A percentile compares a stretch with the other conserved stretches of the same genome.
Conservation (phyloP, 2,888 invertebrate species). For the Lepidonotus clava region DNA sequence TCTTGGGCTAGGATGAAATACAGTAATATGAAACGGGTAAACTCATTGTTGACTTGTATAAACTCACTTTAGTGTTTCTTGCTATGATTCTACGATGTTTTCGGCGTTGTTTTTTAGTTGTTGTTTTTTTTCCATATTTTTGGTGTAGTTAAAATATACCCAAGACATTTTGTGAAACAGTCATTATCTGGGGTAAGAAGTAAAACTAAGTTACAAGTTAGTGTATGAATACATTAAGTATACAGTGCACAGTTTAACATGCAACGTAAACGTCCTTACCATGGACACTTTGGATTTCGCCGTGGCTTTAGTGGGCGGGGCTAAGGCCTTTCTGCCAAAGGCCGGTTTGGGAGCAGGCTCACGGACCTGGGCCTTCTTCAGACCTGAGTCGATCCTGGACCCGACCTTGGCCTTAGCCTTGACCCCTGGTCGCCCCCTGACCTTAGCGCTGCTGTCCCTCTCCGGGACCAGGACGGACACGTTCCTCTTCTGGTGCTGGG, state of each 20-base stretch:
- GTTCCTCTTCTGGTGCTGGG: not conserved
- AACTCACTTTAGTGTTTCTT: no score
- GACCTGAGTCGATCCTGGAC: slow-evolving; percentile 35
- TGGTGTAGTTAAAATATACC: no score
- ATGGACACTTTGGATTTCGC: not conserved
- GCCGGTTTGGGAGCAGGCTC: not conserved
- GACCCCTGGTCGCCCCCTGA: not conserved
- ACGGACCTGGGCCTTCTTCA: not conserved
- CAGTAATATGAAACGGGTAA: no score
- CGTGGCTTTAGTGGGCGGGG: not conserved
- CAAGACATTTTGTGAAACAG: no score
- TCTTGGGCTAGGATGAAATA: slow-evolving; percentile 47
- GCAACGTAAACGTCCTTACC: not conserved
- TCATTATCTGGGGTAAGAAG: no score
- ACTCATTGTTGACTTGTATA: no score
- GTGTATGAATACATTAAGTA: no score
- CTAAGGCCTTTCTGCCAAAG: not conserved
- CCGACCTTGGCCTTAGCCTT: slow-evolving; percentile 35
- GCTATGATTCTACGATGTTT: no score
- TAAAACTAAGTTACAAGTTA: no score
- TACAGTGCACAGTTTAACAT: no score
- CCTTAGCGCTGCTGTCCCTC: slow-evolving; percentile 30
- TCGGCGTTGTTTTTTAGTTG: no score
- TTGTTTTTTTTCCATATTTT: no score
- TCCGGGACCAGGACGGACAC: slow-evolving; percentile 13